Evolutionary conservation across 2,888 invertebrate species (phyloP).

Genomic region (Blomia tropicalis): DNA sequence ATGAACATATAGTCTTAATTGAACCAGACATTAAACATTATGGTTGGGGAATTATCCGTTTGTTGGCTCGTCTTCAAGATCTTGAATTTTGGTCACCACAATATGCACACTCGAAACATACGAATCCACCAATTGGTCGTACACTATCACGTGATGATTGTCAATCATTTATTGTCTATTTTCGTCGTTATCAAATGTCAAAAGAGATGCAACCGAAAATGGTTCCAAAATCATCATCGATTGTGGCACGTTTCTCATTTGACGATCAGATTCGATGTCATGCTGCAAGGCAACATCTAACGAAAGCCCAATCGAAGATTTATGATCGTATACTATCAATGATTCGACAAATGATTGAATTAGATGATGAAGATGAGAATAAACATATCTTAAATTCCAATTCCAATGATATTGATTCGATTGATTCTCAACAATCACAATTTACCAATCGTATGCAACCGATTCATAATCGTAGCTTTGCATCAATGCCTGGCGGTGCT

Average conservation of each 20-base stretch:
- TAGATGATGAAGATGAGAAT: no score
- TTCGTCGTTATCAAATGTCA: neutral
- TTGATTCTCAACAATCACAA: no score
- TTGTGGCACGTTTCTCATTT: conserved; percentile 83
- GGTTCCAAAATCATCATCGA: conserved; percentile 25
- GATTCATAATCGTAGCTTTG: no score
- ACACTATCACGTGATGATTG: neutral
- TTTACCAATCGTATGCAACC: no score
- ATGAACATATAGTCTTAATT: conserved; percentile 82
- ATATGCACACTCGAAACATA: neutral
- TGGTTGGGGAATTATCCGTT: conserved; percentile 94
- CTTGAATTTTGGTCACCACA: conserved; percentile 49
- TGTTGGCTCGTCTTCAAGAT: conserved; percentile 81
- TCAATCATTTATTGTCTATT: neutral
- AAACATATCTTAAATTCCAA: no score
- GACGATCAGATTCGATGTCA: conserved; percentile 97
- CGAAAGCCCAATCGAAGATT: conserved; percentile 60
- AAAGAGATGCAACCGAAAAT: conserved; percentile 41
- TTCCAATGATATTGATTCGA: no score
- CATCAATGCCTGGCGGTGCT: no score
- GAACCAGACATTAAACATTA: conserved; percentile 85
- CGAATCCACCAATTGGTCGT: neutral
- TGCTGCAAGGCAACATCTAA: conserved; percentile 75
- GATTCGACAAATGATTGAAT: no score
- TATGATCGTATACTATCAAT: neutral